phyloP scores from a whole-genome alignment of 2,797 vertebrate species.

The Parauchenoglanis ngamensis region DNA sequence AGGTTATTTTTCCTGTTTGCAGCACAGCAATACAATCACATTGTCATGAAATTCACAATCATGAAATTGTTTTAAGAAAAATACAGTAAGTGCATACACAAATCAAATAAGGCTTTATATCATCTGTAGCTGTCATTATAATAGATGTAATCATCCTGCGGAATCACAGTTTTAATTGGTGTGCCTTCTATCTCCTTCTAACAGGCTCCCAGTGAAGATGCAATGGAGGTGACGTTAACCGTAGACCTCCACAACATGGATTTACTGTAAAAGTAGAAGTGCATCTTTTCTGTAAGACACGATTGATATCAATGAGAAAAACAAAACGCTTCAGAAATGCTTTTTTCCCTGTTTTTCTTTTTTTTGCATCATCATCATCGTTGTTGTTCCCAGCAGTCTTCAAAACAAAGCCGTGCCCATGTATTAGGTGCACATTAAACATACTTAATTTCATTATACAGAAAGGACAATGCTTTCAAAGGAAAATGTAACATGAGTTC shows the following conservation, averaged over 20 bases:
- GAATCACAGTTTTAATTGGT: conserved; percentile 15
- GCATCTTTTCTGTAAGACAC: not conserved
- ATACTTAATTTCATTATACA: not conserved
- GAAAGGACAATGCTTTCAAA: not conserved
- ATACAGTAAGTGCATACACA: not conserved
- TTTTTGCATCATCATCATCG: not conserved
- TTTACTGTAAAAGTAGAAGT: not conserved
- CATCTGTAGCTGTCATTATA: not conserved
- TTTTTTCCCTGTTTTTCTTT: too few species aligned
- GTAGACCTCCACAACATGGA: not conserved
- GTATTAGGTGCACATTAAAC: not conserved
- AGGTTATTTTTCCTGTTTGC: not conserved
- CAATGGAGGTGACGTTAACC: not conserved
- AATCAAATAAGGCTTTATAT: not conserved
- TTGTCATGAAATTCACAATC: not conserved
- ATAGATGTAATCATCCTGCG: not conserved
- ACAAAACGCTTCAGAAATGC: not conserved
- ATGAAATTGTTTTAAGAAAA: not conserved
- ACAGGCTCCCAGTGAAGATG: not conserved
- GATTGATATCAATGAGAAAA: not conserved
- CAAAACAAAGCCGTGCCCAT: conserved; percentile 8
- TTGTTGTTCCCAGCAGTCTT: not conserved
- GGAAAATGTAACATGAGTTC: conserved; percentile 7
- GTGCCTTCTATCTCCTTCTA: not conserved
- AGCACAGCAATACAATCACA: not conserved